Base-by-base conservation (phyloP, 1,140 invertebrate species). In the Nephila pilipes region DNA sequence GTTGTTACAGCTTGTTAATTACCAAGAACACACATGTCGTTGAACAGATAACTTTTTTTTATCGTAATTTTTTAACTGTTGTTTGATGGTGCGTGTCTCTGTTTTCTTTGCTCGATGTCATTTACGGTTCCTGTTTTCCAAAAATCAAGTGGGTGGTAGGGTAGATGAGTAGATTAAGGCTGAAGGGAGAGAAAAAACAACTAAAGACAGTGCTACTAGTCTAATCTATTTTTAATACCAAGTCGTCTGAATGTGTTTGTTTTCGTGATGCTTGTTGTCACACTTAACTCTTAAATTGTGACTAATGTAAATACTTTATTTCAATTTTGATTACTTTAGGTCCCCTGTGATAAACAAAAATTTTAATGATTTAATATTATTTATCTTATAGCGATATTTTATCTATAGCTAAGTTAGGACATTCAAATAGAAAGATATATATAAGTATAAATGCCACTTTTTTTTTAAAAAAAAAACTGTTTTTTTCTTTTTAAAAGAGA, bases 1-100 rank as follows among this genome's bases (percentile, higher is more conserved):
- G 69, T 75, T 75, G 18, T 75, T 75, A 32, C 69, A 6, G 18
- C 69, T 75, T 75, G 69, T 75, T 75, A 75, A 75, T 16, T 75
- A 75, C 69, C 29, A 14, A 36, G 69, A 75, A 75, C 69, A 36
- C 69, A 75, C 69, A 75, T 36, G 69, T 75, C 32, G 69, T 6
- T 32, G 29, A 0, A 36, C 25, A 75, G 65, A 75, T 75, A 75
- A 75, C 25, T 75, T 75, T 75, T 75, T 75, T 75, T 75, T 75
- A 29, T 32, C 4, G 29, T 36, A 75, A 36, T 75, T 75, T 75
- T 75, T 36, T 75, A 22, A 32, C 32, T 32, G 69, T 75, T 75
- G 32, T 75, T 32, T 75, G 29, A 32, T 75, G 14, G 69, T 18
- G 65, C 18, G 14, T 20, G 69, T 75, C 25, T 36, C 14, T 32